These are phyloP conservation scores for Trachelus tabidus DNA, from an alignment of 2,888 invertebrate species.

Conservation along the genomic window DNA sequence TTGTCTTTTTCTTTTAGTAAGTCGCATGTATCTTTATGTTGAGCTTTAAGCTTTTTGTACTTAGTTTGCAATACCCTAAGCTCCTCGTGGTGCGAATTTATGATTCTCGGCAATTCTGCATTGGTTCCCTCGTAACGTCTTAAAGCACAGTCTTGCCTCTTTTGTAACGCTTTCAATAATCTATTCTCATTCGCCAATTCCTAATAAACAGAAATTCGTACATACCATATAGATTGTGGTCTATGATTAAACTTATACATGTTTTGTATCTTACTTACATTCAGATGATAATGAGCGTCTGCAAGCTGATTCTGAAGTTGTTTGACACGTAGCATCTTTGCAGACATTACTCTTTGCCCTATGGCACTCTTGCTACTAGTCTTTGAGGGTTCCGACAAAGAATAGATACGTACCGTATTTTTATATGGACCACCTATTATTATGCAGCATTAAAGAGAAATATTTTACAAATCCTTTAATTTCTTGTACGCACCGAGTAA, in stretches of 20 bases:
- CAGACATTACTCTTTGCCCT: conserved; percentile 78
- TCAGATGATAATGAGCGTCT: conserved; percentile 82
- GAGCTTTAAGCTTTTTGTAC: conserved; percentile 75
- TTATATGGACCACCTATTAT: conserved; percentile 56
- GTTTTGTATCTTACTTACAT: conserved; percentile 67
- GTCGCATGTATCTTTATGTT: conserved; percentile 73
- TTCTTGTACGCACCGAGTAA: conserved; percentile 48
- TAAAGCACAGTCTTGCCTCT: conserved; percentile 82
- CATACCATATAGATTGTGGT: not conserved
- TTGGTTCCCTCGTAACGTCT: conserved; percentile 83
- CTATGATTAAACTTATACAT: conserved; percentile 4
- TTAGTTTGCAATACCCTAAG: conserved; percentile 77
- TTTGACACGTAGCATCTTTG: conserved; percentile 79
- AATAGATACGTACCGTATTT: conserved; percentile 66
- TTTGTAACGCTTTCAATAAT: conserved; percentile 79
- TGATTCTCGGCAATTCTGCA: conserved; percentile 80
- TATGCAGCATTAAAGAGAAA: conserved; percentile 10
- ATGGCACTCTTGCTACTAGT: conserved; percentile 42
- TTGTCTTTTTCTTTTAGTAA: conserved; percentile 78
- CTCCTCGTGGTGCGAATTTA: conserved; percentile 84
- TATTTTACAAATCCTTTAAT: not conserved
- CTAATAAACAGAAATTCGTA: conserved; percentile 57
- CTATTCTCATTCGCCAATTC: conserved; percentile 80
- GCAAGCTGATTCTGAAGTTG: conserved; percentile 83
- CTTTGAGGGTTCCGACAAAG: conserved; percentile 44